phyloP scores from a whole-genome alignment of 2,888 invertebrate genomes.

The Lordiphosa andalusiaca region DNA sequence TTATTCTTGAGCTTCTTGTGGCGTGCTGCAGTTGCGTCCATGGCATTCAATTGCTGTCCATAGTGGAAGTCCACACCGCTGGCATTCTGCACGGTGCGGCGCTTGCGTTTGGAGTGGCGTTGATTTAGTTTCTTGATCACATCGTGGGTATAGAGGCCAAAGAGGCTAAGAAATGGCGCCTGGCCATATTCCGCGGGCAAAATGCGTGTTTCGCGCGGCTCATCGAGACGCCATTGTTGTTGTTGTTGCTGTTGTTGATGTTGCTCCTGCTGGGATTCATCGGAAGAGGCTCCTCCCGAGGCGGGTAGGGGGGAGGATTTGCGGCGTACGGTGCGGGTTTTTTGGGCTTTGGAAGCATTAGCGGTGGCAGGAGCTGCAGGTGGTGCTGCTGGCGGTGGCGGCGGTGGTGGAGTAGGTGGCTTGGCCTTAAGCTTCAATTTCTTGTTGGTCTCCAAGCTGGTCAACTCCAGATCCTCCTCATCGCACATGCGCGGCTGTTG shows the following conservation, averaged over 20 bases:
- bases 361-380: background rate
- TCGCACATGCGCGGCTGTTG: slow-evolving; percentile 54
- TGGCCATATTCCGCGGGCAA: slow-evolving; percentile 70
- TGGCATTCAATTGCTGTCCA: slow-evolving; percentile 62
- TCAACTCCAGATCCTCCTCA: slow-evolving; percentile 53
- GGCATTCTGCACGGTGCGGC: slow-evolving; percentile 77
- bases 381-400: slow-evolving; percentile 1
- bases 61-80: slow-evolving; percentile 79
- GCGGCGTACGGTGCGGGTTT: slow-evolving; percentile 13
- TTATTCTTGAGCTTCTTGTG: slow-evolving; percentile 73
- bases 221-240: slow-evolving; percentile 62
- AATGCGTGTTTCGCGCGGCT: slow-evolving; percentile 61
- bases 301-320: slow-evolving; percentile 18
- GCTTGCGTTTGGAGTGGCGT: slow-evolving; percentile 78
- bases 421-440: slow-evolving; percentile 6
- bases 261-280: slow-evolving; percentile 59
- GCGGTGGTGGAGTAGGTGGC: slow-evolving; percentile 1
- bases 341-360: slow-evolving; percentile 9
- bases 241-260: slow-evolving; percentile 56
- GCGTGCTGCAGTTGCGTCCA: slow-evolving; percentile 62
- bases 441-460: slow-evolving; percentile 22
- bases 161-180: slow-evolving; percentile 75
- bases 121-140: slow-evolving; percentile 73
- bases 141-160: slow-evolving; percentile 75
- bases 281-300: slow-evolving; percentile 58